A percentile compares a stretch with the other conserved stretches of the same genome.
phyloP scores from a whole-genome alignment of 1,140 invertebrate species.

The Meteorus sp. region DNA sequence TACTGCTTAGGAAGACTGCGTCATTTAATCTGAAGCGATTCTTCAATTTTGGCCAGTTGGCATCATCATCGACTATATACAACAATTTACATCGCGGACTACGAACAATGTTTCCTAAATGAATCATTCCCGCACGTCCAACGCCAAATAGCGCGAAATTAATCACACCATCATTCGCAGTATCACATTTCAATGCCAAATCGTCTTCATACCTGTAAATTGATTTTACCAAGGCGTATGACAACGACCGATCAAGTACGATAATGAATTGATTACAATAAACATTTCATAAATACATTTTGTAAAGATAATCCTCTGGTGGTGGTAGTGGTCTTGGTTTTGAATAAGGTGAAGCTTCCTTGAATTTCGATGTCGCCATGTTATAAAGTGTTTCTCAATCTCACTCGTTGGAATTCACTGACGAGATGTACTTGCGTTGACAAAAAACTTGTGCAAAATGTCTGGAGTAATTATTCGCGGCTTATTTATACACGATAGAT shows the following conservation, averaged over 20 bases:
- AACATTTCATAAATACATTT: conserved; percentile 36
- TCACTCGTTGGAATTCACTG: conserved; percentile 6
- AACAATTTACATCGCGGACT: conserved; percentile 62
- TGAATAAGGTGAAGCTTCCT: conserved; percentile 35
- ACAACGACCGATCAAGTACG: background rate
- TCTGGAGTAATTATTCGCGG: background rate
- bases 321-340: conserved; percentile 29
- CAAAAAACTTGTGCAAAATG: background rate
- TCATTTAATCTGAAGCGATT: conserved; percentile 60
- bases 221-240: background rate
- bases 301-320: conserved; percentile 42
- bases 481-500: background rate
- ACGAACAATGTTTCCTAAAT: conserved; percentile 61
- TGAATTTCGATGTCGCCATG: conserved; percentile 45
- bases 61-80: conserved; percentile 65
- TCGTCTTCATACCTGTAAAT: conserved; percentile 38
- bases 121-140: conserved; percentile 66
- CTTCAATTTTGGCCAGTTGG: conserved; percentile 56
- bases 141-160: conserved; percentile 64
- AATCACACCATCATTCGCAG: conserved; percentile 20
- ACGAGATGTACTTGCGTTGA: background rate
- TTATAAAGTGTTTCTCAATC: background rate
- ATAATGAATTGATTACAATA: background rate
- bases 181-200: conserved; percentile 27
- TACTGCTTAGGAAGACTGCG: conserved; percentile 58